Evolutionary conservation across 2,888 invertebrate species (phyloP), one percentile per base, ranked within the genome.

Genomic region (Patella pellucida): DNA sequence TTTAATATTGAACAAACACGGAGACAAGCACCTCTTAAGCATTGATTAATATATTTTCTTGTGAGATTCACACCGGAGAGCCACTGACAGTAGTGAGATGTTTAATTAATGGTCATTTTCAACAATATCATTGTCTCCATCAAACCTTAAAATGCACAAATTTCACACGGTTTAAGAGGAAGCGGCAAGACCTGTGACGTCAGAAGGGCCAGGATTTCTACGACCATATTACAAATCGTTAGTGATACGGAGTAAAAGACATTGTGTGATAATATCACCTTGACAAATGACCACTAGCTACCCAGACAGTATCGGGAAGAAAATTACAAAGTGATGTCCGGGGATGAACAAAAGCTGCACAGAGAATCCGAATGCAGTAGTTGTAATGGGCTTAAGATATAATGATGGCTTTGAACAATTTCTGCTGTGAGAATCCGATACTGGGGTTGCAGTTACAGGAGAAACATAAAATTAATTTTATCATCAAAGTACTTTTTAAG

Each of bases 221-320:
- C 62, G 23, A 14, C 62, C 62, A 62, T 62, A 62, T 62, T 62
- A 15, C 19, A 14, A 62, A 62, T 19, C 19, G 19, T 19, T 15
- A 11, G 62, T 23, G 62, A 23, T 23, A 62, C 19, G 23, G 19
- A 23, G 19, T 62, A 62, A 62, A 62, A 62, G 19, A 62, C 62
- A 62, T 62, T 62, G 62, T 62, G 62, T 62, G 62, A 62, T 62
- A 62, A 62, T 62, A 62, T 62, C 62, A 62, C 62, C 19, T 62
- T 62, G 62, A 62, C 62, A 62, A 62, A 62, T 62, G 19, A 62
- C 62, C 23, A 23, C 11, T 62, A 23, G 62, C 19, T 23, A 62
- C 12, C 23, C 62, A 62, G 62, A 62, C 62, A 62, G 23, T 62
- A 62, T 62, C 62, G 62, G 19, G 11, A 19, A 62, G 62, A 12